Base-by-base conservation (phyloP, 1,140 invertebrate genomes). In the Leptoteleia sp. region DNA sequence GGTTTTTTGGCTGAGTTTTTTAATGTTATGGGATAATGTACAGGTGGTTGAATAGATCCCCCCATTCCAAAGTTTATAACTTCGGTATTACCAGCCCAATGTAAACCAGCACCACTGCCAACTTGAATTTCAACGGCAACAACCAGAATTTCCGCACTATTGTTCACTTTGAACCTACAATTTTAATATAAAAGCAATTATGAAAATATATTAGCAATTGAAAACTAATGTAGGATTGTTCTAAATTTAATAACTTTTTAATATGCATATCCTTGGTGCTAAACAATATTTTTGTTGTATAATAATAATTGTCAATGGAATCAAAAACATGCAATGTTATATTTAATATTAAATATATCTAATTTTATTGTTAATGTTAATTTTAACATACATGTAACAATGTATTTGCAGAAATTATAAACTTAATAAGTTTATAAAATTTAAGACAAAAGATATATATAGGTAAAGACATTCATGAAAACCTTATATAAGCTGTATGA, bases 111-210 rank as follows among this genome's bases (percentile, higher is more conserved):
- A 81, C 89, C 83, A 43, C 92, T 91, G 62, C 93, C 91, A 35
- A 97, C 95, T 91, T 97, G 95, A 12, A 97, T 93, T 90, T 97
- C 96, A n/a, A 97, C 90, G 15, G 96, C 95, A 61, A 97, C 91
- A 64, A 97, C 93, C 40, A 95, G 89, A 65, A 94, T 89, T 80
- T 94, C 92, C 54, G 92, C 91, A 68, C 91, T 92, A 80, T 92
- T 91, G 83, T 70, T 76, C n/a, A 70, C 50, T 59, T 76, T 70
- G 13, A 76, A 76, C 31, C 70, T 73, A 19, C 19, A 9, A 31
- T 45, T 43, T 42, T 15, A 12, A 48, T 65, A 35, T 40, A 68
- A 15, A 67, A 40, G 47, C 17, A 40, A 35, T 70, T 19, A 68
- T n/a, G n/a, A n/a, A n/a, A n/a, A n/a, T n/a, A n/a, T n/a, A n/a